Percentiles rank a stretch among this genome's conserved stretches.
Evolutionary conservation across 2,113 vertebrate genomes (phyloP).

Genomic region (Psilopsiagon aurifrons): DNA sequence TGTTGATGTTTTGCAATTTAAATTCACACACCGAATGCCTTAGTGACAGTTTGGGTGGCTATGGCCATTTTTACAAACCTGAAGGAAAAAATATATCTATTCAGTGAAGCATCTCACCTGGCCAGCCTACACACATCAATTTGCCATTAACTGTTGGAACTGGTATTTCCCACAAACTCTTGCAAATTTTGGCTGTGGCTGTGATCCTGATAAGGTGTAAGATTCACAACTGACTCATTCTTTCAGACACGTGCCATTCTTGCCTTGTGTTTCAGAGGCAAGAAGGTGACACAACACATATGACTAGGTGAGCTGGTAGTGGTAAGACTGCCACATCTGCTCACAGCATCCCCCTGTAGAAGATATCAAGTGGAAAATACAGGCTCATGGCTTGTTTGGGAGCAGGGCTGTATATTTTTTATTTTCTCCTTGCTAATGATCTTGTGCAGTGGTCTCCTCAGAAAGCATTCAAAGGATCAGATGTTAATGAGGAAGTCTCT

Average conservation of each 20-base stretch:
- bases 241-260: not conserved
- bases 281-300: not conserved
- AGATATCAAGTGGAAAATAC: not conserved
- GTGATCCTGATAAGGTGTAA: not conserved
- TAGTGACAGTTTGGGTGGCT: not conserved
- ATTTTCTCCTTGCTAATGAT: not conserved
- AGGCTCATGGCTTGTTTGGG: not conserved
- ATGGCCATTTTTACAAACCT: not conserved
- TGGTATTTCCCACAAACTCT: not conserved
- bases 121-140: not conserved
- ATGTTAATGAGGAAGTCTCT: not conserved
- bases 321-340: not conserved
- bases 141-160: not conserved
- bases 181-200: not conserved
- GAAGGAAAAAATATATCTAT: not conserved
- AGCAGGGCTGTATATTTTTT: not conserved
- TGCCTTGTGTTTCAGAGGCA: not conserved
- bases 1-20: not conserved
- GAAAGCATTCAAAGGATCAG: not conserved
- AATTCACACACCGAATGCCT: not conserved
- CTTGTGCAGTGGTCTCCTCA: not conserved
- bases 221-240: not conserved
- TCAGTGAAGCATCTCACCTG: not conserved
- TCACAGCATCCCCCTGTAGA: not conserved
- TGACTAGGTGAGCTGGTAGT: not conserved